These are phyloP conservation scores for Lasioglossum marginatum DNA, from an alignment of 2,888 invertebrate genomes.

Conservation along the genomic window DNA sequence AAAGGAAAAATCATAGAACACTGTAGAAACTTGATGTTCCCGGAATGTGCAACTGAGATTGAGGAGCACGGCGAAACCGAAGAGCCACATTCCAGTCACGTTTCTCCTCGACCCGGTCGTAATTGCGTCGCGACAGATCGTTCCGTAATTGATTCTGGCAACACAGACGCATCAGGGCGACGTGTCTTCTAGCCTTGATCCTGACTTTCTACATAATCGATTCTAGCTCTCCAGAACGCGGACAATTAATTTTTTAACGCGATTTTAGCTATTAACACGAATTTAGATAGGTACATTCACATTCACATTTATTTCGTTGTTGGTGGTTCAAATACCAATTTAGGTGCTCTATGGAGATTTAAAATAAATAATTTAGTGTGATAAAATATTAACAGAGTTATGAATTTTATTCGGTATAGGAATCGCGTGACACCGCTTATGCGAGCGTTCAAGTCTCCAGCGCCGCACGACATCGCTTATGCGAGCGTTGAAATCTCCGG, in stretches of 20 bases:
- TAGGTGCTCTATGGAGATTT: background rate
- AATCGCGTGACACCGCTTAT: background rate
- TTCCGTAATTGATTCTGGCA: conserved; percentile 44
- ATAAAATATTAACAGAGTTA: background rate
- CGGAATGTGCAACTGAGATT: background rate
- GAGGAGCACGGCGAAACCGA: background rate
- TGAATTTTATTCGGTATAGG: background rate
- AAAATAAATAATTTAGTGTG: background rate
- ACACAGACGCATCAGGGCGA: conserved; percentile 7
- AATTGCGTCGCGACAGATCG: conserved; percentile 39
- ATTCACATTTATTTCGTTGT: no score
- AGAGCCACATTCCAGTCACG: conserved; percentile 32
- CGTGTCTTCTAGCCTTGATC: conserved; percentile 35
- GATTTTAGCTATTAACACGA: background rate
- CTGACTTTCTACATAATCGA: conserved; percentile 27
- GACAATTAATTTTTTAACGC: background rate
- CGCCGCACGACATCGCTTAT: background rate
- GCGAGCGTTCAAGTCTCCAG: background rate
- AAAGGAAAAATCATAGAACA: background rate
- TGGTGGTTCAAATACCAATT: background rate
- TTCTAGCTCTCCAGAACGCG: background rate
- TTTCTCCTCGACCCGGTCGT: conserved; percentile 33
- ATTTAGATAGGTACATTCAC: background rate
- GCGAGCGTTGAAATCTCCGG: background rate
- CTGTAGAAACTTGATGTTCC: background rate